Evolutionary conservation across 2,888 invertebrate genomes (phyloP).

Genomic region (Agrilus biguttatus): DNA sequence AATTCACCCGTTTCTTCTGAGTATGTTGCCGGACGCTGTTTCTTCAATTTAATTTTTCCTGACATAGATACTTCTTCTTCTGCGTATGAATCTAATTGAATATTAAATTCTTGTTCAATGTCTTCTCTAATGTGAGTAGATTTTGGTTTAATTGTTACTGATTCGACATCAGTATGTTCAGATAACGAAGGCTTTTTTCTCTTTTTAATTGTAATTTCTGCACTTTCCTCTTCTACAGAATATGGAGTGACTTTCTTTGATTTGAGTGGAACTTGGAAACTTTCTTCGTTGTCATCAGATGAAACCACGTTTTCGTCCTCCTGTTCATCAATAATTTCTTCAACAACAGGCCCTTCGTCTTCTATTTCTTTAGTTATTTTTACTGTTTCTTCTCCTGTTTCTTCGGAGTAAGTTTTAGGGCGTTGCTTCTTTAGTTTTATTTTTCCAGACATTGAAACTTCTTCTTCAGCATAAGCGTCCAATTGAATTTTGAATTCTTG

Average conservation of each 20-base stretch:
- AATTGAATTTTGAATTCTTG: constrained; percentile 80
- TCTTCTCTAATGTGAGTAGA: constrained; percentile 68
- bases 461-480: constrained; percentile 77
- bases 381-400: constrained; percentile 62
- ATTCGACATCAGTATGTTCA: constrained; percentile 61
- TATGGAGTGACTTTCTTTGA: constrained; percentile 19
- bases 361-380: constrained; percentile 51
- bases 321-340: constrained; percentile 51
- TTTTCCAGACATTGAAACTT: constrained; percentile 74
- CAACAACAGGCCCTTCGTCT: constrained; percentile 43
- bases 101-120: constrained; percentile 81
- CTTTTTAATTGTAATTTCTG: constrained; percentile 61
- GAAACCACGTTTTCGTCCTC: constrained; percentile 39
- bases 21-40: constrained; percentile 56
- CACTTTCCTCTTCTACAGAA: constrained; percentile 41
- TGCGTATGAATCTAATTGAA: constrained; percentile 70
- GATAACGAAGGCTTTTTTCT: constrained; percentile 51
- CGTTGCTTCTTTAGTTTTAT: constrained; percentile 62
- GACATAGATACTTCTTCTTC: constrained; percentile 81
- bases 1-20: constrained; percentile 66
- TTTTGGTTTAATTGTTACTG: constrained; percentile 66
- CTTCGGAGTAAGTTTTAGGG: constrained; percentile 61
- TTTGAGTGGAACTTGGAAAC: constrained; percentile 28
- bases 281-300: constrained; percentile 39
- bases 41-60: constrained; percentile 66